Evolutionary conservation across 1,140 invertebrate genomes (phyloP), one percentile per base, ranked within the genome.

Genomic region (Oreohelix idahoensis): DNA sequence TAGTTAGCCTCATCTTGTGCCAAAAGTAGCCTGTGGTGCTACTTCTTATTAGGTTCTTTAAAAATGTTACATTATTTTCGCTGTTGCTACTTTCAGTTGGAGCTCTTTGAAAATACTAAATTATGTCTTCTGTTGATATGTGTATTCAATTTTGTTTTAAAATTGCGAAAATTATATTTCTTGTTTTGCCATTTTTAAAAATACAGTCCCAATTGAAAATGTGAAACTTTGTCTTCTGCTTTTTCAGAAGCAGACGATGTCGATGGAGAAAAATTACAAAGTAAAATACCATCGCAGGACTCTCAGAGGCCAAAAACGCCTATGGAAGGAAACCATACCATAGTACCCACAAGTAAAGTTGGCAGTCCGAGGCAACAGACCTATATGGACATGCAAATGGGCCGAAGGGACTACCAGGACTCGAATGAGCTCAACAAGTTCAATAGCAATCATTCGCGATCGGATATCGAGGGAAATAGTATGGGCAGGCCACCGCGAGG

Each of bases 401-500:
- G 86, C 29, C 84, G 85, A 71, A 85, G 88, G 29, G 86, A 84
- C 23, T 42, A 73, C n/a, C 51, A 76, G 26, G 58, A 79, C 35
- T 45, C 63, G 13, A 85, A 88, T 73, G 84, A 85, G 45, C 74
- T 80, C n/a, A 82, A 74, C 36, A 85, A 87, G 35, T 83, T 79
- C 63, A 78, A 70, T 8, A 82, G 51, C 74, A 53, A 89, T 71
- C 84, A 86, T 81, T 88, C 85, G 76, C 70, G 74, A 32, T 0
- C 45, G 15, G 74, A 76, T 53, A 29, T 76, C 10, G 74, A 76
- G 20, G 84, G 29, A n/a, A 81, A 86, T 49, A 79, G 77, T 35
- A 85, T 82, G 51, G 84, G 86, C n/a, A 83, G 89, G 15, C 90
- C 89, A 15, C 90, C 90, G 5, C 83, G 86, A 39, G 89, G 88